phyloP scores from a whole-genome alignment of 2,797 vertebrate species.

The Delichon dasypus region DNA sequence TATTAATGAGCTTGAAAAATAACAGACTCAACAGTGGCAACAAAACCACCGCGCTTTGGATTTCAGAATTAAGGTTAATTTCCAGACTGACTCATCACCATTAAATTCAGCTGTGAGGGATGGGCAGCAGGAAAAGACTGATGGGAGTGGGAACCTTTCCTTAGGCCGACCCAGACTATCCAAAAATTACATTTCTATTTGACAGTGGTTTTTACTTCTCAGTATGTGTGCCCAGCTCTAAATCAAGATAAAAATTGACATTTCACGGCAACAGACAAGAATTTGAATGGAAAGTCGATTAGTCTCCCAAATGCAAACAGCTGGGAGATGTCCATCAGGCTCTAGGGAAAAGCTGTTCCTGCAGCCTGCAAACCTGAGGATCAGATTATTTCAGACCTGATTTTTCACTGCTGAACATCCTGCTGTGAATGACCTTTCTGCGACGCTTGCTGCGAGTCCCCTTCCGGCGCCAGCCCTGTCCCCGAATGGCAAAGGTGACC shows the following conservation, averaged over 20 bases:
- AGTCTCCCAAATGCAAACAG: not conserved
- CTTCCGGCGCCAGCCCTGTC: not conserved
- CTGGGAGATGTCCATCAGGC: not conserved
- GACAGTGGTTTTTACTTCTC: not conserved
- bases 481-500: rapidly evolving
- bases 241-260: not conserved
- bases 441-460: not conserved
- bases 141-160: not conserved
- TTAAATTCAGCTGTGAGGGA: not conserved
- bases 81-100: not conserved
- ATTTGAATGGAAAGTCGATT: not conserved
- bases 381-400: not conserved
- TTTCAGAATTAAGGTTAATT: not conserved
- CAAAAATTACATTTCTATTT: not conserved
- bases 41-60: not conserved
- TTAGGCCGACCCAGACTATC: not conserved
- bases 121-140: not conserved
- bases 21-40: constrained; percentile 6
- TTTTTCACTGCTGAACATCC: not conserved
- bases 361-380: not conserved
- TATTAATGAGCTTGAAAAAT: constrained; percentile 35
- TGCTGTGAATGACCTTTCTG: not conserved
- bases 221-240: not conserved
- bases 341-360: not conserved
- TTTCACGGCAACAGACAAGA: not conserved